phyloP scores from a whole-genome alignment of 1,140 invertebrate species.

The Nasonia longicornis region DNA sequence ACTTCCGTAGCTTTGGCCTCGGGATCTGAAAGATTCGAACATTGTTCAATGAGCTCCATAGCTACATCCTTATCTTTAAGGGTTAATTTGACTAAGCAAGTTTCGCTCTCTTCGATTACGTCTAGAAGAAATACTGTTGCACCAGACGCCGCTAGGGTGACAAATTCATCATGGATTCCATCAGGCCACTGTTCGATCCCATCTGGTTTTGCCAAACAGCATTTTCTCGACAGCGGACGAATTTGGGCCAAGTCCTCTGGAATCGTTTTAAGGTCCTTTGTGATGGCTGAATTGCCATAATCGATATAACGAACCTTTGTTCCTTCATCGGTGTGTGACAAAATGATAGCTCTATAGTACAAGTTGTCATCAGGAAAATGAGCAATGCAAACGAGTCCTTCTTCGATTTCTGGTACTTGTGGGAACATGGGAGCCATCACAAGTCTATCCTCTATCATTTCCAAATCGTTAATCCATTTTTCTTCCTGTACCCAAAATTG shows the following conservation, averaged over 20 bases:
- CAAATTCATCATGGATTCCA: constrained; percentile 56
- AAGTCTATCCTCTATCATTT: constrained; percentile 72
- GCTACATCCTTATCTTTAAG: constrained; percentile 73
- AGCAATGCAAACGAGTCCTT: constrained; percentile 74
- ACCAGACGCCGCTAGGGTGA: constrained; percentile 58
- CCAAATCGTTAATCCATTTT: constrained; percentile 68
- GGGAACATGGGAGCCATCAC: constrained; percentile 69
- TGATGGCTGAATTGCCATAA: constrained; percentile 70
- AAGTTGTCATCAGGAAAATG: constrained; percentile 74
- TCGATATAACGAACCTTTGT: constrained; percentile 71
- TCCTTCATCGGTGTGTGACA: constrained; percentile 54
- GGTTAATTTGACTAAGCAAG: constrained; percentile 77
- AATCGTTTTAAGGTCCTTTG: constrained; percentile 61
- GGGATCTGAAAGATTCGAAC: neutral
- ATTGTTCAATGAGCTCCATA: constrained; percentile 66
- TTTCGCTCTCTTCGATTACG: constrained; percentile 71
- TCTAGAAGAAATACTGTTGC: constrained; percentile 62
- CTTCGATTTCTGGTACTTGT: constrained; percentile 64
- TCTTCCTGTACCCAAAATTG: constrained; percentile 78
- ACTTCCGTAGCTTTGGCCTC: neutral
- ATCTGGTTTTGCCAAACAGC: constrained; percentile 57
- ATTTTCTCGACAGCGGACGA: constrained; percentile 63
- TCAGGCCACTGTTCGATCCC: constrained; percentile 58
- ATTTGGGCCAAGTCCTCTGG: constrained; percentile 60
- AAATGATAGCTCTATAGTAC: constrained; percentile 74